Base-by-base conservation (phyloP, 2,888 invertebrate species). In the Hemicrepidius hirtus region DNA sequence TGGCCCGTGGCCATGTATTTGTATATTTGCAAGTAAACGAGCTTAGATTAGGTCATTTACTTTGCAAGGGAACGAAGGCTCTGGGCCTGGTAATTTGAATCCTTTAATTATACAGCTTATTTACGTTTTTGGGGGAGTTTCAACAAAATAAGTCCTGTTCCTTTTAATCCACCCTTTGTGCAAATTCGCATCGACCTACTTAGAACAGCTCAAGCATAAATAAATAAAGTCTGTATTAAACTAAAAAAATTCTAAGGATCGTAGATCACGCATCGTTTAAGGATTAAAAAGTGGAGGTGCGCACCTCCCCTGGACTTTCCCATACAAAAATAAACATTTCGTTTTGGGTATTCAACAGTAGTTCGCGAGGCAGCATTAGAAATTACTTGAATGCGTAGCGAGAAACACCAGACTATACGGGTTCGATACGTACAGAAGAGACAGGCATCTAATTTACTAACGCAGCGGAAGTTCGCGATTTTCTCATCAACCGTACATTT, bases 1-100 rank as follows among this genome's bases (percentile, higher is more conserved):
- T 40, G 62, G 53, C 46, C 63, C 44, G 40, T 68, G 32, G 35
- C 53, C 41, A 55, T 55, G 20, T 35, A 40, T 69, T 63, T 63
- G 18, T 53, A 21, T 55, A 63, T 69, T 69, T 63, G 69, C 69
- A 69, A 69, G 60, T 65, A 71, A 71, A 71, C 62, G 66, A 53
- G 62, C 32, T 59, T 24, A 69, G 55, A 55, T 57, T 62, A 60
- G 40, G 55, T 59, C 59, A 50, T 71, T 71, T 60, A 16, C 40
- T 71, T 50, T 9, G 53, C 24, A 41, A 24, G 35, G 40, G 20
- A 20, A 12, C 57, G 32, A 57, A 57, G 28, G 40, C 44, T 37
- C 66, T 3, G 57, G 40, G 65, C 32, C 21, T 41, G 41, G 50
- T 49, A 59, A 71, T 71, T 50, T 53, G 46, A 64, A 70, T 37